Evolutionary conservation across 2,888 invertebrate genomes (phyloP).

Genomic region (Caenorhabditis sp.): DNA sequence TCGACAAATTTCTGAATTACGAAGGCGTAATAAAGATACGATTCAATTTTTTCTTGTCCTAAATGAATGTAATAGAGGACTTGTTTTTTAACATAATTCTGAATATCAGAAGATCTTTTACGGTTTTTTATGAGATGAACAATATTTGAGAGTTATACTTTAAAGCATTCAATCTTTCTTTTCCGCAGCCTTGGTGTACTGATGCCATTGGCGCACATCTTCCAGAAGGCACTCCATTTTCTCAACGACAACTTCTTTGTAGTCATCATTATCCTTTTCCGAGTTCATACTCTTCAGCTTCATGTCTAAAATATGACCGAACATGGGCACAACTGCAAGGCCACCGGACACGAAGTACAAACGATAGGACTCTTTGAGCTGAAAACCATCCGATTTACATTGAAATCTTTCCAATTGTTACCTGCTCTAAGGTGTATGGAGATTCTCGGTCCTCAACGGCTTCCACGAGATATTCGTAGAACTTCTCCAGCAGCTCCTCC

Average conservation of each 20-base stretch:
- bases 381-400: no score
- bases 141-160: no score
- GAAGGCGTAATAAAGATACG: no score
- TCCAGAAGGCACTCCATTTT: constrained; percentile 33
- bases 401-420: background rate
- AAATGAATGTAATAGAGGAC: no score
- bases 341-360: constrained; percentile 17
- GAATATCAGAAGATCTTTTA: no score
- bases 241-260: constrained; percentile 2
- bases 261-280: background rate
- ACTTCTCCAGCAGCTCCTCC: constrained; percentile 43
- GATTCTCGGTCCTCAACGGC: constrained; percentile 7
- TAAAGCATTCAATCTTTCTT: no score
- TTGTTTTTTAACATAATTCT: no score
- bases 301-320: constrained; percentile 19
- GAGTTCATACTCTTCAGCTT: constrained; percentile 7
- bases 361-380: constrained; percentile 44
- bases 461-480: constrained; percentile 44
- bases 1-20: no score
- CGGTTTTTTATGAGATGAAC: no score
- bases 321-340: constrained; percentile 28
- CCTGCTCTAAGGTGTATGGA: constrained; percentile 56
- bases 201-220: constrained; percentile 23
- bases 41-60: no score
- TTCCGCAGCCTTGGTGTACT: background rate